Percentiles rank a stretch among this genome's conserved stretches.
Evolutionary conservation across 2,888 invertebrate genomes (phyloP).

Genomic region (Parasteatoda lunata): DNA sequence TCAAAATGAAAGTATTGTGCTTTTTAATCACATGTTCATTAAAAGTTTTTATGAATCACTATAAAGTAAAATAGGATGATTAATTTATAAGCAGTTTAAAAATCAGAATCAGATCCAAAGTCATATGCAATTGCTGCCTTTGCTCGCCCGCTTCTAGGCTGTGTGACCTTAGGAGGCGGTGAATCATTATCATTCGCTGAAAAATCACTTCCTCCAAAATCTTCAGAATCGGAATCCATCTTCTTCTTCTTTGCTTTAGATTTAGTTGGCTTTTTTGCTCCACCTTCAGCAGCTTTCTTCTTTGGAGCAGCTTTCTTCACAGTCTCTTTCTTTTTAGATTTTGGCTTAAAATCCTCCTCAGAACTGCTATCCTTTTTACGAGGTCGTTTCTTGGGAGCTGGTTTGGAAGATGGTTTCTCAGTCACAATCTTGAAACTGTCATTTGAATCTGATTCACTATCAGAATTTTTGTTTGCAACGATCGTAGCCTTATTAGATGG

Average conservation of each 20-base stretch:
- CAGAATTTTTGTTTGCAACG: conserved; percentile 22
- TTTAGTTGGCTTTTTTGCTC: conserved; percentile 51
- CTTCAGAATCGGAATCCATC: conserved; percentile 27
- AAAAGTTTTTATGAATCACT: not conserved
- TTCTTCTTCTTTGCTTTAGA: conserved; percentile 67
- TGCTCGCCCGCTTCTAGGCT: conserved; percentile 74
- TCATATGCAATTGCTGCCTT: conserved; percentile 77
- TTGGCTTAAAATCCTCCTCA: conserved; percentile 66
- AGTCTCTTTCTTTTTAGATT: conserved; percentile 53
- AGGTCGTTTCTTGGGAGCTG: conserved; percentile 35
- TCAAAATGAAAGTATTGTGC: too few species aligned
- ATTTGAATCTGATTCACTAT: conserved; percentile 41
- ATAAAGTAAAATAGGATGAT: not conserved
- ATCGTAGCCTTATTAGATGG: not conserved
- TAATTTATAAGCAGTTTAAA: conserved; percentile 5
- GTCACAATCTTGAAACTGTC: conserved; percentile 12
- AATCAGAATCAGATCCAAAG: conserved; percentile 73
- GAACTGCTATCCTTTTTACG: conserved; percentile 19
- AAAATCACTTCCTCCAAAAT: conserved; percentile 5
- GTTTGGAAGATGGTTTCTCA: conserved; percentile 24
- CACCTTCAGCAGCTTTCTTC: conserved; percentile 67
- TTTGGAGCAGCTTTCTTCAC: conserved; percentile 26
- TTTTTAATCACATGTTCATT: too few species aligned
- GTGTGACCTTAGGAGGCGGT: conserved; percentile 73
- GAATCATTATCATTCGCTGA: conserved; percentile 48